These are phyloP conservation scores for Formicarius rufipectus DNA, from an alignment of 2,113 vertebrate genomes.

Conservation along the genomic window DNA sequence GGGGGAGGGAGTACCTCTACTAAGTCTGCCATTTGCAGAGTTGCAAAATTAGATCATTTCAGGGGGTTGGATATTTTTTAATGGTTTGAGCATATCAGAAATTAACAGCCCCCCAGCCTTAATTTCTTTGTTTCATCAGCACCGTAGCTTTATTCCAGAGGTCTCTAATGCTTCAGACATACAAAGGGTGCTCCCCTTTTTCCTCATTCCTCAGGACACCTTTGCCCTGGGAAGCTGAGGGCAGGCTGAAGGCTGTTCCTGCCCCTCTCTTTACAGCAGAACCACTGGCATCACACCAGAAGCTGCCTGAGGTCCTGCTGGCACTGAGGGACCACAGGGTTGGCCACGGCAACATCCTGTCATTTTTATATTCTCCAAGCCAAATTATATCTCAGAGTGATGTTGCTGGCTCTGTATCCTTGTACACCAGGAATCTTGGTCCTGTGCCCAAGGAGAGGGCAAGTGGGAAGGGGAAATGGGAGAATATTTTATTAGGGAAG, in stretches of 20 bases:
- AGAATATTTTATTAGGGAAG: background rate
- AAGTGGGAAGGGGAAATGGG: background rate
- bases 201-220: background rate
- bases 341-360: background rate
- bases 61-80: background rate
- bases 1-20: background rate
- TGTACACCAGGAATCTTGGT: background rate
- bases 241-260: background rate
- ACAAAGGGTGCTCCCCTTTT: background rate
- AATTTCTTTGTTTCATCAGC: background rate
- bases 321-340: rapidly evolving
- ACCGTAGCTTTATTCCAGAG: background rate
- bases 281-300: background rate
- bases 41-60: background rate
- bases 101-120: background rate
- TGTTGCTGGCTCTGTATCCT: background rate
- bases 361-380: background rate
- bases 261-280: background rate
- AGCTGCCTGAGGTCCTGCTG: background rate
- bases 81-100: background rate
- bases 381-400: background rate
- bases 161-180: background rate
- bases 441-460: background rate
- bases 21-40: background rate
- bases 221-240: background rate